Evolutionary conservation across 1,140 invertebrate species (phyloP), one percentile per base, ranked within the genome.

Genomic region (Venturia canescens): DNA sequence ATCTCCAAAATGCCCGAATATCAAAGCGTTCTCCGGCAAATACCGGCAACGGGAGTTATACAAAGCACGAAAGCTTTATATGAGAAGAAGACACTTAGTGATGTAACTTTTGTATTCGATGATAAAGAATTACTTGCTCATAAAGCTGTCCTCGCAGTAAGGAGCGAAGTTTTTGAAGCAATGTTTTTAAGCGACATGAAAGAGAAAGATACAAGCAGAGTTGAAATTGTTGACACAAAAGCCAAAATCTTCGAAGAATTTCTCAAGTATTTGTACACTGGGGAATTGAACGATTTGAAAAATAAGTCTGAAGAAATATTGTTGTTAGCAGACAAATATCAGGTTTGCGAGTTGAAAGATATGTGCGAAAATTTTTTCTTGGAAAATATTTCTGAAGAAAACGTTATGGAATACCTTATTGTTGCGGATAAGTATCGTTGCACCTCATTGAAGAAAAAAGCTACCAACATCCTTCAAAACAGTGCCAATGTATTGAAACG

Each of bases 121-220:
- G 23, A 69, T 11, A 48, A 72, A 34, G 23, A 78, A 29, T 44
- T 80, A 27, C 9, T 3, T 3, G 83, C 80, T 1, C 82, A 84
- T 31, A 84, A 82, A 63, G 29, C 16, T 1, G 82, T 84, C 57
- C 69, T 84, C 4, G 31, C 77, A 5, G 77, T 77, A 3, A 74
- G 80, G 21, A 84, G 84, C 63, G 13, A 70, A 7, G 84, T 84
- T 18, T 84, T 84, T 44, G 50, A 67, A 44, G 83, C 83, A 5
- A 82, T 84, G 80, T 83, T 84, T 31, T n/a, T 29, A 0, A 3
- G 79, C 23, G 48, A 53, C 1, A 80, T 78, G 80, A 66, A 21
- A 16, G 84, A 84, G 31, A 9, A 27, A 15, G 7, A 79, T 15
- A 44, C 1, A 13, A 74, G 48, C 15, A 21, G 23, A 7, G 74